Base-by-base conservation (phyloP, 2,113 vertebrate genomes). In the Psephotus haematonotus region DNA sequence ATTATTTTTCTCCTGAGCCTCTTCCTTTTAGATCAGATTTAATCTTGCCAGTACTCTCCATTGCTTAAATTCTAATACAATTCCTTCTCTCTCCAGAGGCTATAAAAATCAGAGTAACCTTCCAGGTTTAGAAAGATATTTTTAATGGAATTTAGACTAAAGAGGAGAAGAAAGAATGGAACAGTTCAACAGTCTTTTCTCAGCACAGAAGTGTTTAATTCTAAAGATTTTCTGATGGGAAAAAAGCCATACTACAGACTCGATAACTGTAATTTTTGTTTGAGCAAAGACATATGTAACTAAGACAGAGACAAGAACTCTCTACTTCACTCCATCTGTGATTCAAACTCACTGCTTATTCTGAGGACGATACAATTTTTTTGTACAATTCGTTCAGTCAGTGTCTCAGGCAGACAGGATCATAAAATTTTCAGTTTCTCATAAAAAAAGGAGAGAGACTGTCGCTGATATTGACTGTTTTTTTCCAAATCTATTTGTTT, bases 301-400 rank as follows among this genome's bases (percentile, higher is more conserved):
- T 72, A 65, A 88, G 88, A 96, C 82, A 95, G 79, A 94, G 37
- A 95, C 71, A 90, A 92, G 88, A 95, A 53, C 31, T 80, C 41
- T 90, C 41, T 92, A 18, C 77, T 94, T 93, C 80, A 75, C 41
- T 88, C 92, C 92, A 93, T 97, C 88, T 97, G 91, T 92, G 88
- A 93, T 70, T 90, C 79, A 81, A 62, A 78, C 17, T 93, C 41
- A 86, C 28, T 74, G 46, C 28, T 74, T 37, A 86, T 88, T 86
- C 71, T 41, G 28, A 88, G 19, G 41, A 88, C 8, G 49, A 37
- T 19, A 25, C 23, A 89, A 76, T 57, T 33, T 57, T 53, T 57
- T 57, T 57, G 55, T 22, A 22, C 17, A 39, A 43, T 64, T 88
- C 57, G 64, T 88, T 82, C 17, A 71, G 35, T 52, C 28, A 84